These are phyloP conservation scores for Leucophora obtusa DNA, from an alignment of 2,888 invertebrate genomes.

Conservation along the genomic window DNA sequence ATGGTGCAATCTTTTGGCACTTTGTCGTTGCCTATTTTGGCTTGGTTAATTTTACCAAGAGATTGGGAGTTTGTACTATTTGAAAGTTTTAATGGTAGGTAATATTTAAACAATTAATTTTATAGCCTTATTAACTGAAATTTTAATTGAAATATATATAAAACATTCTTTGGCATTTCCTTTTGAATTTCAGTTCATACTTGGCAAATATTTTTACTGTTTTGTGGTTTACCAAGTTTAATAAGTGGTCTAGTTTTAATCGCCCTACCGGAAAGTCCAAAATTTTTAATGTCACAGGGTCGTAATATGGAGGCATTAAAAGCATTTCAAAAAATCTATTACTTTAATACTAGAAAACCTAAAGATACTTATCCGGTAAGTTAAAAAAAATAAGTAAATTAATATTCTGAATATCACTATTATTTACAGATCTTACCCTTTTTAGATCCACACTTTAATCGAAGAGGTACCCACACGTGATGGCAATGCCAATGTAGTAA, in stretches of 20 bases:
- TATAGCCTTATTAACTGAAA: background rate
- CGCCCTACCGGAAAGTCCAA: constrained; percentile 79
- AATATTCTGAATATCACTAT: too few relatives aligned
- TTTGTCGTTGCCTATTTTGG: constrained; percentile 84
- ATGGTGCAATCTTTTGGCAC: constrained; percentile 83
- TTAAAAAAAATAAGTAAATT: background rate
- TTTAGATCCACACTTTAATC: constrained; percentile 69
- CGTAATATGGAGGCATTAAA: constrained; percentile 73
- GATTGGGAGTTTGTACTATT: constrained; percentile 80
- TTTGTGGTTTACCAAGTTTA: constrained; percentile 83
- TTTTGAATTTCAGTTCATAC: constrained; percentile 68
- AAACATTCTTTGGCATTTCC: background rate
- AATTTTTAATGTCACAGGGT: constrained; percentile 75
- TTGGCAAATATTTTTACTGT: constrained; percentile 80
- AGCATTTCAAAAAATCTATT: constrained; percentile 81
- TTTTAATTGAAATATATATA: background rate
- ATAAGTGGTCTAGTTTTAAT: constrained; percentile 81
- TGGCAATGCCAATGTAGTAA: constrained; percentile 65
- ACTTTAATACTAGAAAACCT: constrained; percentile 83
- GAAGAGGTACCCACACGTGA: constrained; percentile 72
- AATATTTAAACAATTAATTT: background rate
- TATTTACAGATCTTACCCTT: too few relatives aligned
- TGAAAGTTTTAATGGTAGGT: constrained; percentile 75
- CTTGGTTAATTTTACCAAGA: constrained; percentile 86
- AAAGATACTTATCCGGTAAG: constrained; percentile 83